Conservation (phyloP, 2,888 invertebrate species). For the Andrena trimmerana region DNA sequence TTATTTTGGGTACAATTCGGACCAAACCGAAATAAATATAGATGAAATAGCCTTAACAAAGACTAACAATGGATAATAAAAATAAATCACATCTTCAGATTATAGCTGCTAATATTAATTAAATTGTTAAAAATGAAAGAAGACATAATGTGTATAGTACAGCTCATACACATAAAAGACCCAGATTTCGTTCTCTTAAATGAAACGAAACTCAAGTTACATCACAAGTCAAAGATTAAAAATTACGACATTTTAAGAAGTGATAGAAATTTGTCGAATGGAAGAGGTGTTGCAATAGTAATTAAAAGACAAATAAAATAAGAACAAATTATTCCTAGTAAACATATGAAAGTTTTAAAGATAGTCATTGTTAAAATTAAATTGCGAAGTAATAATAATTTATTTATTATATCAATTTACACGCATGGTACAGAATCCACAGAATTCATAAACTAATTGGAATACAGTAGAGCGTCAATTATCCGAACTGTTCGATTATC, state of each 20-base stretch:
- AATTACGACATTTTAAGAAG: not conserved
- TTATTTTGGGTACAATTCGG: too few species aligned
- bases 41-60: too few species aligned
- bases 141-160: not conserved
- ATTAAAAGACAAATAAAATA: not conserved
- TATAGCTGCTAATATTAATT: not conserved
- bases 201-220: not conserved
- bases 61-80: not conserved
- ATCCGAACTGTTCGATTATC: too few species aligned
- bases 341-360: not conserved
- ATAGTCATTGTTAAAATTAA: not conserved
- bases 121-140: not conserved
- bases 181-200: not conserved
- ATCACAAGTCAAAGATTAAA: not conserved
- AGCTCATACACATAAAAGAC: not conserved
- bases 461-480: not conserved
- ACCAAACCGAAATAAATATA: too few species aligned
- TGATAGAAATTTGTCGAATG: not conserved
- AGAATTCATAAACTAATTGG: not conserved
- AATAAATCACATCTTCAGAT: not conserved
- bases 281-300: not conserved
- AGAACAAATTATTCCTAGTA: not conserved
- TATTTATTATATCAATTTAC: not conserved
- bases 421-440: not conserved
- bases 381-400: not conserved